Evolutionary conservation across 2,113 vertebrate genomes (phyloP), one percentile per base, ranked within the genome.

Genomic region (Anolis carolinensis): DNA sequence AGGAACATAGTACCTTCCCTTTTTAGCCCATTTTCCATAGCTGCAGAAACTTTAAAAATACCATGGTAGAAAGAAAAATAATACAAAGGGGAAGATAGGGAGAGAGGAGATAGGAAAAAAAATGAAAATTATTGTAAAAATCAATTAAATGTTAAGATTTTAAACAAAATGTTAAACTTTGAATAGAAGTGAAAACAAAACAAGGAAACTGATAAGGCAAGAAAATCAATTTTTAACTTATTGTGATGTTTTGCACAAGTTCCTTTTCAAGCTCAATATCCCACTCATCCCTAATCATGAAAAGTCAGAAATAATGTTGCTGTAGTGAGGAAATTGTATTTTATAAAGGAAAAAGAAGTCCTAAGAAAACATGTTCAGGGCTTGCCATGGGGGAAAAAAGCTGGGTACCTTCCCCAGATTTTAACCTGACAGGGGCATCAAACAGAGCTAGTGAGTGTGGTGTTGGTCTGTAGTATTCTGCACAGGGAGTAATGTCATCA

Each of bases 1-100:
- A 65, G 55, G 63, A 80, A 65, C 10, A 80, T 44, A 48, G 68
- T 32, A 79, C 55, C 78, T 80, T 79, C 78, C 52, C 52, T 14
- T 80, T 62, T 70, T 79, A 80, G 34, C 77, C 52, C 55, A 75
- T 48, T 84, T 84, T 84, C 82, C 59, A 48, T 73, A 86, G 78
- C 84, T 86, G 84, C 78, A 67, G 27, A 72, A 21, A 23, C n/a
- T 62, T 30, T 10, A 62, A 39, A 81, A 65, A 65, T 32, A 77
- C 55, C 21, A 72, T 55, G 50, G 14, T 50, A 81, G 76, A 44
- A 73, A 73, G 20, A n/a, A 74, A 75, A 55, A 39, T 79, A 3
- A 79, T 59, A 70, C 23, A 52, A 55, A 21, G 16, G 5, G 30
- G 25, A 68, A 10, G 23, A 7, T 7, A 86, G 55, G 18, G 76